Percentiles rank a stretch among this genome's conserved stretches.
These are phyloP conservation scores for Cheirogaleus major DNA, from an alignment of 2,797 vertebrate genomes.

Conservation along the genomic window DNA sequence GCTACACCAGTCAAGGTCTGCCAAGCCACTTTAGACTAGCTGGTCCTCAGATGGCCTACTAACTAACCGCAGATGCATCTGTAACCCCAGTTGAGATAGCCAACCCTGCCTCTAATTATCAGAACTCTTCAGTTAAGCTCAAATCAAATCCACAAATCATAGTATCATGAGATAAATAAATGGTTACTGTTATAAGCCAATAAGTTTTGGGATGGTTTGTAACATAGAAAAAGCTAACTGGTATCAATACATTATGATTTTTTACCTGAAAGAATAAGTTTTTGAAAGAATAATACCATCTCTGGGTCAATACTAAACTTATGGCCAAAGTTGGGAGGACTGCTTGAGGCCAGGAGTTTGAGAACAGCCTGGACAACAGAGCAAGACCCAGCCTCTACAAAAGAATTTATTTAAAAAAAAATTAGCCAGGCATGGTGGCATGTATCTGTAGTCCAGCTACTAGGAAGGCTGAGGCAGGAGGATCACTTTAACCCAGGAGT, in stretches of 20 bases:
- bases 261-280: not conserved
- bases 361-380: no score
- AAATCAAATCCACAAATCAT: not conserved
- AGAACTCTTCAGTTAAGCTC: not conserved
- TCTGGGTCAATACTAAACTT: not conserved
- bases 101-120: not conserved
- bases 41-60: not conserved
- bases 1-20: not conserved
- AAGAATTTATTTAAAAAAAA: no score
- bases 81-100: not conserved
- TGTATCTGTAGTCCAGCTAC: no score
- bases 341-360: no score
- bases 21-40: not conserved
- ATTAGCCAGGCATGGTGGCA: no score
- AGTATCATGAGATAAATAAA: not conserved
- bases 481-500: no score
- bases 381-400: no score
- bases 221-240: not conserved
- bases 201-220: not conserved
- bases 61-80: not conserved
- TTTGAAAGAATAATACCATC: not conserved
- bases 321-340: not conserved
- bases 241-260: not conserved
- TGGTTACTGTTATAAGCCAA: not conserved
- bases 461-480: no score